Evolutionary conservation across 2,113 vertebrate species (phyloP).

Genomic region (Oreotragus oreotragus): DNA sequence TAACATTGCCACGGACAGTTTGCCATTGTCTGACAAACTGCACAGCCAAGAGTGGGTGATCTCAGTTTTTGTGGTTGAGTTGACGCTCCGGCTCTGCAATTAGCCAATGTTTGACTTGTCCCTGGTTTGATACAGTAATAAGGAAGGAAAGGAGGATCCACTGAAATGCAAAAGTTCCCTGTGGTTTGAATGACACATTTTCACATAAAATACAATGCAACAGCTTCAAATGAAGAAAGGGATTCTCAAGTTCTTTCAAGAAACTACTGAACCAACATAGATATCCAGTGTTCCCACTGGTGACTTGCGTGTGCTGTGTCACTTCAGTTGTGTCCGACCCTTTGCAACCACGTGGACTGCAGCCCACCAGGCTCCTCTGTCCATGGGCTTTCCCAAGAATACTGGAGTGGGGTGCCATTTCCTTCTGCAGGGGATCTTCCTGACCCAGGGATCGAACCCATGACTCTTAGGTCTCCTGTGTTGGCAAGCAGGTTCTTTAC

Average conservation of each 20-base stretch:
- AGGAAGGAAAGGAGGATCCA: neutral
- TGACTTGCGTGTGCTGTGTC: neutral
- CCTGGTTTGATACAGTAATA: neutral
- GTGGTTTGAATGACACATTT: neutral
- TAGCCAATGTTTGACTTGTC: neutral
- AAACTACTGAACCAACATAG: conserved; percentile 21
- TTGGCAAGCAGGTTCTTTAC: neutral
- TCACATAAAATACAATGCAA: conserved; percentile 23
- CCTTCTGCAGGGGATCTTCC: neutral
- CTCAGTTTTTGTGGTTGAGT: neutral
- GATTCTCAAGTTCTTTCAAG: conserved; percentile 1
- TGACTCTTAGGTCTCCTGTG: neutral
- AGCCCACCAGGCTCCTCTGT: neutral
- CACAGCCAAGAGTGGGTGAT: neutral
- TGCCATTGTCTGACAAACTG: neutral
- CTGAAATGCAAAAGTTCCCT: neutral
- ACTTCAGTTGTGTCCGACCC: neutral
- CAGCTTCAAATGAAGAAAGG: neutral
- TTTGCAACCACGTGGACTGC: neutral
- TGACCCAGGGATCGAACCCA: neutral
- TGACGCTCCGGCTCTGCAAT: neutral
- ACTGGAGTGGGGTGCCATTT: neutral
- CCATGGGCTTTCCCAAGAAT: neutral
- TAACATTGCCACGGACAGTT: neutral
- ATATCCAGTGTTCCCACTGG: neutral